Evolutionary conservation across 2,113 vertebrate species (phyloP).

Genomic region (Cyphomyrus discorhynchus): DNA sequence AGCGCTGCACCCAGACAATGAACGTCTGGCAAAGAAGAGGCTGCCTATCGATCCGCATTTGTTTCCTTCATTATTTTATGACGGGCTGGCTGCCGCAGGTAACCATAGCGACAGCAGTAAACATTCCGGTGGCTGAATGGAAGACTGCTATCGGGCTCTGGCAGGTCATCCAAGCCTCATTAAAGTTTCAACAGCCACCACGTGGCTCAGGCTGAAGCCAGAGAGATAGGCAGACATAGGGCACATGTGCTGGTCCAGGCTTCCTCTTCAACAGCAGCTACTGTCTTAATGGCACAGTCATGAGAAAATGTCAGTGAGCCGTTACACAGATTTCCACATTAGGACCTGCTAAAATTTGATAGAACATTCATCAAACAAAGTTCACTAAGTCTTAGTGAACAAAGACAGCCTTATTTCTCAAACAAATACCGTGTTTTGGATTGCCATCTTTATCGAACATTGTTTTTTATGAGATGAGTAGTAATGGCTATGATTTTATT

Average conservation of each 20-base stretch:
- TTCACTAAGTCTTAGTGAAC: not conserved
- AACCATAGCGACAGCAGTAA: conserved; percentile 53
- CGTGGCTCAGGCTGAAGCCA: conserved; percentile 30
- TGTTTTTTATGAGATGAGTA: not conserved
- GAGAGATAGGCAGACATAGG: not conserved
- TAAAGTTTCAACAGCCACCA: conserved; percentile 63
- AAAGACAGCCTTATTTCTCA: not conserved
- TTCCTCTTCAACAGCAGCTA: not conserved
- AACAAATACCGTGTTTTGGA: not conserved
- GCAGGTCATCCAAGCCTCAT: conserved; percentile 55
- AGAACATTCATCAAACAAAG: not conserved
- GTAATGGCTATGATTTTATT: not conserved
- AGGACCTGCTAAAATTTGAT: not conserved
- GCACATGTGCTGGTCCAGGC: not conserved
- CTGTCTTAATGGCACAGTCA: not conserved
- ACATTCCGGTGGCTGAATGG: conserved; percentile 54
- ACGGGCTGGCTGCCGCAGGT: conserved; percentile 45
- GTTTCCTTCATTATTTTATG: conserved; percentile 67
- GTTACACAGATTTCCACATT: not conserved
- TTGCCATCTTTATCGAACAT: not conserved
- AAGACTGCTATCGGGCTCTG: conserved; percentile 51
- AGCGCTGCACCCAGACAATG: conserved; percentile 46
- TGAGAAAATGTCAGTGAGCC: not conserved
- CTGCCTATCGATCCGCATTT: conserved; percentile 54
- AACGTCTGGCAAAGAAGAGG: conserved; percentile 35